These are phyloP conservation scores for Stigmatopora argus DNA, from an alignment of 2,113 vertebrate genomes.

Conservation along the genomic window DNA sequence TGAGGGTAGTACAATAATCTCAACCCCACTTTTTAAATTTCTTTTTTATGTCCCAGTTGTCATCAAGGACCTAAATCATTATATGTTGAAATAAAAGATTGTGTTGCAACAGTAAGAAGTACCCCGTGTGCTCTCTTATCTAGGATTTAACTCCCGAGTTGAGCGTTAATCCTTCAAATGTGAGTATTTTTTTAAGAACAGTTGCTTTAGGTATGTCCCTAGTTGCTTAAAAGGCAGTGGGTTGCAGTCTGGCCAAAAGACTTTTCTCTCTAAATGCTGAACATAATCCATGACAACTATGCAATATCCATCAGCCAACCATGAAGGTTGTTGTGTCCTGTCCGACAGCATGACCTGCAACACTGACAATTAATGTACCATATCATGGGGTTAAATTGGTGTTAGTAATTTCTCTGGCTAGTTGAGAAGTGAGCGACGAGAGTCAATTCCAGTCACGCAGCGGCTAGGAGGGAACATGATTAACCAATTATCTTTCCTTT, in stretches of 20 bases:
- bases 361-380: slow-evolving; percentile 65
- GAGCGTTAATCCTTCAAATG: slow-evolving; percentile 59
- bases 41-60: slow-evolving; percentile 62
- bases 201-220: slow-evolving; percentile 60
- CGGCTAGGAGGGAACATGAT: slow-evolving; percentile 50
- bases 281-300: slow-evolving; percentile 28
- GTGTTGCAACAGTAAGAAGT: slow-evolving; percentile 47
- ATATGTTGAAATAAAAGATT: slow-evolving; percentile 51
- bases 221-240: slow-evolving; percentile 54
- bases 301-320: slow-evolving; percentile 54
- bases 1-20: slow-evolving; percentile 17
- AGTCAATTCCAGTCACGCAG: slow-evolving; percentile 48
- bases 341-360: slow-evolving; percentile 62
- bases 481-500: slow-evolving; percentile 59
- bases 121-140: slow-evolving; percentile 45
- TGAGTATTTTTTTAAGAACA: slow-evolving; percentile 67
- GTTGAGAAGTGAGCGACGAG: slow-evolving; percentile 28
- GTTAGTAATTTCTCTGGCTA: slow-evolving; percentile 57
- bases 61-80: slow-evolving; percentile 37
- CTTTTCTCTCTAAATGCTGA: slow-evolving; percentile 38
- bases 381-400: slow-evolving; percentile 62
- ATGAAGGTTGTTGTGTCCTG: slow-evolving; percentile 62
- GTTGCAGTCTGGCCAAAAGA: slow-evolving; percentile 46
- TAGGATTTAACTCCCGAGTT: slow-evolving; percentile 62
- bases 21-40: slow-evolving; percentile 44